Percentiles rank a stretch among this genome's conserved stretches.
Evolutionary conservation across 1,140 invertebrate genomes (phyloP).

Genomic region (Thaumatotibia leucotreta): DNA sequence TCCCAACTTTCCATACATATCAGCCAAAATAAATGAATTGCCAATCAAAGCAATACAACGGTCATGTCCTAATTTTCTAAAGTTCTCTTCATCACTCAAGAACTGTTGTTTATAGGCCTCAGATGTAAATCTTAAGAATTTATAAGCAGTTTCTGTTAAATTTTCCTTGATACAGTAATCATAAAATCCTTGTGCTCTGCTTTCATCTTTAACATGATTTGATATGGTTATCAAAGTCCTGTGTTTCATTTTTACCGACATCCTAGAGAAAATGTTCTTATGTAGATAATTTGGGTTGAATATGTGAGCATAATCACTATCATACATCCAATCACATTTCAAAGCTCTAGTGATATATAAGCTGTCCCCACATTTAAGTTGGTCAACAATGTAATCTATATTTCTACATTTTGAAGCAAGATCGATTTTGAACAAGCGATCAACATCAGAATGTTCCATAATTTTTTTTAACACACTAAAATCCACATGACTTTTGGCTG

Average conservation of each 20-base stretch:
- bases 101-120: background rate
- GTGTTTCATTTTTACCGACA: constrained; percentile 32
- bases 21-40: constrained; percentile 7
- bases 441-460: constrained; percentile 27
- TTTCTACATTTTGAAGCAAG: constrained; percentile 34
- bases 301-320: constrained; percentile 23
- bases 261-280: constrained; percentile 29
- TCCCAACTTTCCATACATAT: background rate
- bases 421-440: constrained; percentile 39
- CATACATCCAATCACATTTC: constrained; percentile 33
- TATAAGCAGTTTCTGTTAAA: constrained; percentile 20
- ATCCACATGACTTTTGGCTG: constrained; percentile 16
- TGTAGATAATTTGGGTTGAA: constrained; percentile 30
- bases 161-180: constrained; percentile 26
- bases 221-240: constrained; percentile 27
- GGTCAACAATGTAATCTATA: constrained; percentile 33
- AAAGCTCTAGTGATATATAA: constrained; percentile 33
- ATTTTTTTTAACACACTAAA: constrained; percentile 21
- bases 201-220: constrained; percentile 24
- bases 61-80: background rate
- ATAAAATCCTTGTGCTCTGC: constrained; percentile 25
- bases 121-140: constrained; percentile 24
- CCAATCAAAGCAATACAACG: background rate
- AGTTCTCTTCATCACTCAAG: background rate
- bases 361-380: constrained; percentile 35